Evolutionary conservation across 2,797 vertebrate genomes (phyloP).

Genomic region (Tragopan temminckii): DNA sequence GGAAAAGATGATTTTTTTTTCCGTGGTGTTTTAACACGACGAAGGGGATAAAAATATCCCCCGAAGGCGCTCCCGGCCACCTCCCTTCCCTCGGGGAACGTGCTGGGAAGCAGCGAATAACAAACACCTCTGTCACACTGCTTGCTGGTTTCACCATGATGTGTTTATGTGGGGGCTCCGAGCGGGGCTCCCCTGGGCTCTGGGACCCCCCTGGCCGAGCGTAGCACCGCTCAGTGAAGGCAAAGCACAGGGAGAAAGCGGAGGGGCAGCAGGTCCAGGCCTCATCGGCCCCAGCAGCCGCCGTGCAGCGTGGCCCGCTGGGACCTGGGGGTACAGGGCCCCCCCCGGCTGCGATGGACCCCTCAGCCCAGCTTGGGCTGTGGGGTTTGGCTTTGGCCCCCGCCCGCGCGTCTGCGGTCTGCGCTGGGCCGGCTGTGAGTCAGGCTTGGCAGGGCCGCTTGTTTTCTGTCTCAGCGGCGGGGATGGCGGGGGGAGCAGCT

Average conservation of each 20-base stretch:
- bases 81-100: background rate
- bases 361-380: background rate
- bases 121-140: background rate
- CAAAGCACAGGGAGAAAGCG: background rate
- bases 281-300: background rate
- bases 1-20: no score
- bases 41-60: background rate
- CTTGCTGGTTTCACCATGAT: background rate
- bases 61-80: no score
- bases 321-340: background rate
- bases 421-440: background rate
- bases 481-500: background rate
- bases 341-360: background rate
- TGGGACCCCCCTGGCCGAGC: background rate
- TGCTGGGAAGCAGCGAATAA: background rate
- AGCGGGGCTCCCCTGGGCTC: background rate
- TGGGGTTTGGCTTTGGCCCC: accelerated
- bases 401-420: background rate
- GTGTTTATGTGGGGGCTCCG: background rate
- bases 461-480: background rate
- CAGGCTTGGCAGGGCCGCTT: background rate
- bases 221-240: background rate
- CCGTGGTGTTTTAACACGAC: background rate
- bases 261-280: background rate
- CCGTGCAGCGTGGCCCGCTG: no score